Conservation (phyloP, 2,888 invertebrate species). For the Mantis religiosa region DNA sequence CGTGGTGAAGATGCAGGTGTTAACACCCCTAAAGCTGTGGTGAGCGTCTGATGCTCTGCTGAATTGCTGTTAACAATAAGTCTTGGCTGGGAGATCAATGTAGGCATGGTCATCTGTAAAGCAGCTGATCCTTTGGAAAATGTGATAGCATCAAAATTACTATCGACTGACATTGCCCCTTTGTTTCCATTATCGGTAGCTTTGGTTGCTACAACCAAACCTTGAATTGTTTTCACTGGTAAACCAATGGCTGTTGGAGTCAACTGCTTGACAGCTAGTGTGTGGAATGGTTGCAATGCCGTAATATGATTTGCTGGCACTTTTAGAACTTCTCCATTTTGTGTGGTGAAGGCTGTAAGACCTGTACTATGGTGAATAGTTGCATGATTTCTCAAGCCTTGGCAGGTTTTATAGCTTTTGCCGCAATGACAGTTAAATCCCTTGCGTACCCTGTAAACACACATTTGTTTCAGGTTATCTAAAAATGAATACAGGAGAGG, state of each 20-base stretch:
- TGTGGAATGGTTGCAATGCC: slow-evolving; percentile 35
- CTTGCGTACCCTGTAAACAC: slow-evolving; percentile 62
- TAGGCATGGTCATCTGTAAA: slow-evolving; percentile 21
- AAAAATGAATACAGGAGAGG: too few relatives aligned
- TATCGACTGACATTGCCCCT: neutral
- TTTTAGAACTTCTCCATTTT: slow-evolving; percentile 36
- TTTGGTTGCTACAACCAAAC: slow-evolving; percentile 37
- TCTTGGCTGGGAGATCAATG: neutral
- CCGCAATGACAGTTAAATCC: slow-evolving; percentile 80
- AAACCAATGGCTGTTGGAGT: slow-evolving; percentile 33
- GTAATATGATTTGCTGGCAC: slow-evolving; percentile 35
- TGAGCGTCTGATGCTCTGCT: slow-evolving; percentile 6
- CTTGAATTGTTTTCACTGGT: slow-evolving; percentile 36
- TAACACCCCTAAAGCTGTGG: slow-evolving; percentile 37
- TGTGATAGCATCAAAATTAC: slow-evolving; percentile 15
- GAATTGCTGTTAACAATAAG: slow-evolving; percentile 5
- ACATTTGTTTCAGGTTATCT: too few relatives aligned
- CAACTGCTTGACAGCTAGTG: slow-evolving; percentile 37
- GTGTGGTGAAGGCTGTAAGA: slow-evolving; percentile 37
- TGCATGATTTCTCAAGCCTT: slow-evolving; percentile 72
- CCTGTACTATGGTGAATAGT: slow-evolving; percentile 44
- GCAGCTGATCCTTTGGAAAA: slow-evolving; percentile 20
- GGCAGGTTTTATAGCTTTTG: slow-evolving; percentile 78
- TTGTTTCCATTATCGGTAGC: neutral
- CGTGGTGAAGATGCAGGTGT: slow-evolving; percentile 42